Evolutionary conservation across 2,888 invertebrate species (phyloP).

Genomic region (Xylota segnis): DNA sequence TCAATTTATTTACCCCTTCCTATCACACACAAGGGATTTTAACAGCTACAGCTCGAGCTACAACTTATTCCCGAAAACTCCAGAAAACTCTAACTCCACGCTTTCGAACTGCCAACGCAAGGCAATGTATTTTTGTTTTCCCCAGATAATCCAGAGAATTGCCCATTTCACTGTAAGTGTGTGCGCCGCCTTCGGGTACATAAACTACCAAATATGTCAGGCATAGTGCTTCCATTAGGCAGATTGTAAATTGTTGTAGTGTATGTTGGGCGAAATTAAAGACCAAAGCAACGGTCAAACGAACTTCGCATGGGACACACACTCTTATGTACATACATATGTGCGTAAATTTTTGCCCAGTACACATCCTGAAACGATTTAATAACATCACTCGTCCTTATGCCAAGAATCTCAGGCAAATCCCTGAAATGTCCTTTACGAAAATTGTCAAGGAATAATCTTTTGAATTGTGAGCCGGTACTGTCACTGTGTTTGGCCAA

Average conservation of each 20-base stretch:
- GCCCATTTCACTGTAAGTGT: background rate
- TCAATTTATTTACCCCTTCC: background rate
- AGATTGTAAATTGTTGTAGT: constrained; percentile 37
- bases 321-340: background rate
- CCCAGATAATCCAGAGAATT: constrained; percentile 17
- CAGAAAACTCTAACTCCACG: background rate
- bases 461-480: constrained; percentile 30
- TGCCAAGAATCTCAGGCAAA: constrained; percentile 37
- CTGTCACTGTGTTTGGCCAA: constrained; percentile 17
- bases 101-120: background rate
- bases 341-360: background rate
- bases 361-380: constrained; percentile 21
- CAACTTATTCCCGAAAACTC: background rate
- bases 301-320: background rate
- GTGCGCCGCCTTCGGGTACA: background rate
- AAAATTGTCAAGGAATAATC: constrained; percentile 45
- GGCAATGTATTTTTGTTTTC: constrained; percentile 14
- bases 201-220: constrained; percentile 13
- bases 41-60: background rate
- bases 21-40: background rate
- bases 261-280: constrained; percentile 4
- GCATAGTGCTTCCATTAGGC: constrained; percentile 27
- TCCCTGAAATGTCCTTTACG: constrained; percentile 35
- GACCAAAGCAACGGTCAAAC: constrained; percentile 16
- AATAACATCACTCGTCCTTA: constrained; percentile 53